A percentile compares a stretch with the other conserved stretches of the same genome.
Conservation (phyloP, 2,113 vertebrate species). For the Rhinichthys klamathensis region DNA sequence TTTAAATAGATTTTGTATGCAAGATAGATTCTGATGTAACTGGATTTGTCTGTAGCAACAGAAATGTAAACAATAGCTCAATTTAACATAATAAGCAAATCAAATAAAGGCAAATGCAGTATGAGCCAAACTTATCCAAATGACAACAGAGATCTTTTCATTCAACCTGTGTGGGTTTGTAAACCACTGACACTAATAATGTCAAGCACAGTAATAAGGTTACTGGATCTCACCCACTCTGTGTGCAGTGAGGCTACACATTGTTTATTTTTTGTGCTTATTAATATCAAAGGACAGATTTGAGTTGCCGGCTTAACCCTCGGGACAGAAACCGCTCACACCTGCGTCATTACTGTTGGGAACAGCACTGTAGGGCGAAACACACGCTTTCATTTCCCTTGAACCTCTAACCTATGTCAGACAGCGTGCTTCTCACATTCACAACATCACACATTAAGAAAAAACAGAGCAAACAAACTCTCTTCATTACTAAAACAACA, state of each 20-base stretch:
- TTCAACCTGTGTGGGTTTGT: not conserved
- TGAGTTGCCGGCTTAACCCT: conserved; percentile 5
- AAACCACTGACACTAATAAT: not conserved
- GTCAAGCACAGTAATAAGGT: conserved; percentile 5
- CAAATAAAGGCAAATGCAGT: not conserved
- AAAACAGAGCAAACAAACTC: conserved; percentile 4
- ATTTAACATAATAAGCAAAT: too few species aligned
- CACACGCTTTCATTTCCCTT: not conserved
- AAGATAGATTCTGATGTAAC: too few species aligned
- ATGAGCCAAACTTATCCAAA: not conserved
- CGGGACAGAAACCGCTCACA: conserved; percentile 8
- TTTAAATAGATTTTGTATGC: too few species aligned
- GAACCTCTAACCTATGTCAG: not conserved
- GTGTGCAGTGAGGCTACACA: not conserved
- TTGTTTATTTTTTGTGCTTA: not conserved
- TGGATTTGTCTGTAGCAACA: too few species aligned
- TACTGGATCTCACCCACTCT: not conserved
- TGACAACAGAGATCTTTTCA: not conserved
- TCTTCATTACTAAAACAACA: not conserved
- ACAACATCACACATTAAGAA: conserved; percentile 19
- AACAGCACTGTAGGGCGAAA: conserved; percentile 20
- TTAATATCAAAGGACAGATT: conserved; percentile 23
- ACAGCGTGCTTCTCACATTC: not conserved
- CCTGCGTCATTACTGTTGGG: conserved; percentile 34
- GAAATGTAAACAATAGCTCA: too few species aligned